Conservation (phyloP, 2,888 invertebrate genomes). For the Danaus chrysippus region DNA sequence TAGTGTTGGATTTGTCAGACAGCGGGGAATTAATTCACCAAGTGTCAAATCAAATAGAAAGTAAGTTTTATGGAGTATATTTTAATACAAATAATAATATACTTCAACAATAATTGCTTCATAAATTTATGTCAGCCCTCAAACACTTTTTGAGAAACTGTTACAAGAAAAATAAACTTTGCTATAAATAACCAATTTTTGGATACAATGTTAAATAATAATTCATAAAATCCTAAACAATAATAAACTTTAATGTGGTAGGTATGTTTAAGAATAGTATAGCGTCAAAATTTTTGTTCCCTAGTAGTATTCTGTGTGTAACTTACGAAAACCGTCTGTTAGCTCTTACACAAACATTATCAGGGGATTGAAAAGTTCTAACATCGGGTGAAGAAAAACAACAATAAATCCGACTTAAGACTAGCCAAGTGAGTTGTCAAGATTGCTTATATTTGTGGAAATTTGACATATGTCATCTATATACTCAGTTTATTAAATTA, state of each 20-base stretch:
- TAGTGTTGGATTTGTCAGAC: constrained; percentile 66
- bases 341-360: constrained; percentile 65
- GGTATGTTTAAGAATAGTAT: no score
- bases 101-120: no score
- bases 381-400: constrained; percentile 60
- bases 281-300: constrained; percentile 12
- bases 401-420: constrained; percentile 69
- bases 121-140: no score
- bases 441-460: constrained; percentile 15
- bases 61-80: constrained; percentile 19
- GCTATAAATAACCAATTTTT: no score
- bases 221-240: no score
- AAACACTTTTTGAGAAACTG: no score
- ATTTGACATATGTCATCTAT: constrained; percentile 14
- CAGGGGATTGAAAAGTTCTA: constrained; percentile 63
- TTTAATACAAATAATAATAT: constrained; percentile 21
- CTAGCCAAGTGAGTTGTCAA: constrained; percentile 42
- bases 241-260: no score
- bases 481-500: neutral
- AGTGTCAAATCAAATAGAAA: constrained; percentile 44
- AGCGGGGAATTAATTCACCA: constrained; percentile 64
- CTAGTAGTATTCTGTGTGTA: neutral
- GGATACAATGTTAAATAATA: no score
- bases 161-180: no score
- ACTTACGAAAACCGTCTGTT: constrained; percentile 39